Conservation (phyloP, 2,797 vertebrate species). For the Antrozous pallidus region DNA sequence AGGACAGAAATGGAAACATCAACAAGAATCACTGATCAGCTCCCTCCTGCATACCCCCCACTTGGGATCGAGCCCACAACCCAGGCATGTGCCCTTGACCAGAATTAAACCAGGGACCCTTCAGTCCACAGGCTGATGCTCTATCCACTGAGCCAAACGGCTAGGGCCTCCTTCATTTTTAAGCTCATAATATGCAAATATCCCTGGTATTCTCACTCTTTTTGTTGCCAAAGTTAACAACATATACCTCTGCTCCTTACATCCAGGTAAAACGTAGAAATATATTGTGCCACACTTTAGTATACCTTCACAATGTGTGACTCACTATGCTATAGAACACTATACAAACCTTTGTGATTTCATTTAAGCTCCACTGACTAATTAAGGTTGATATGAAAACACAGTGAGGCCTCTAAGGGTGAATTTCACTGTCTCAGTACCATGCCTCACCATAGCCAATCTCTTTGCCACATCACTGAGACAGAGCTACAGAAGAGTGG, state of each 20-base stretch:
- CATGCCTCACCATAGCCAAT: background rate
- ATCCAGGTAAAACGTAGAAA: slow-evolving; percentile 1
- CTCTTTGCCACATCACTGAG: background rate
- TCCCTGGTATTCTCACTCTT: background rate
- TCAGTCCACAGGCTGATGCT: too few species aligned
- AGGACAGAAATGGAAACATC: too few species aligned
- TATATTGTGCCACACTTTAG: background rate
- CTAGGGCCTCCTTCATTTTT: background rate
- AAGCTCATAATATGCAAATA: slow-evolving; percentile 21
- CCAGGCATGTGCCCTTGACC: too few species aligned
- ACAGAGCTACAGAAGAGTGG: background rate
- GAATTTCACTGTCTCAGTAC: background rate
- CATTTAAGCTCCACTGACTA: background rate
- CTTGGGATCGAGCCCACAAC: too few species aligned
- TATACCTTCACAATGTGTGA: background rate
- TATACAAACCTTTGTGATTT: background rate
- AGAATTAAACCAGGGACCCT: too few species aligned
- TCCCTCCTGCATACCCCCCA: too few species aligned
- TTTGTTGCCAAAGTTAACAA: slow-evolving; percentile 16
- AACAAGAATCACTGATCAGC: too few species aligned
- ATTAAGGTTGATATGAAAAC: slow-evolving; percentile 1
- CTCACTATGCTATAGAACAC: background rate
- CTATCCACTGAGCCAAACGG: too few species aligned
- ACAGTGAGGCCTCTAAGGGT: background rate
- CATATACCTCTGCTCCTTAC: background rate